Evolutionary conservation across 2,797 vertebrate genomes (phyloP).

Genomic region (Synaphobranchus kaupii): DNA sequence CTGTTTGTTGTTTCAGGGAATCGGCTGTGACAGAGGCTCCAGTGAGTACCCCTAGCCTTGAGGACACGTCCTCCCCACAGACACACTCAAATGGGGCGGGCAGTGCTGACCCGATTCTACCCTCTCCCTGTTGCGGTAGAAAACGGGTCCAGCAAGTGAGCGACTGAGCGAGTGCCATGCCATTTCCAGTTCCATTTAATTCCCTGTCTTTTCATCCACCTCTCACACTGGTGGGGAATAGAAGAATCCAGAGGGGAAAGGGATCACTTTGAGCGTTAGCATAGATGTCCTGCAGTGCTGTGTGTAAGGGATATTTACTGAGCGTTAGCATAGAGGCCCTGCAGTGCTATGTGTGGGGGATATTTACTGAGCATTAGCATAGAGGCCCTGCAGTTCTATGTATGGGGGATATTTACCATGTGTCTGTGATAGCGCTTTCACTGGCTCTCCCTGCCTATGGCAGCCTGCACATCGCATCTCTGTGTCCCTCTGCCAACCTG

Average conservation of each 20-base stretch:
- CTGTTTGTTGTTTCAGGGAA: constrained; percentile 65
- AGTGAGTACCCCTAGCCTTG: constrained; percentile 63
- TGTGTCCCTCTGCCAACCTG: constrained; percentile 2
- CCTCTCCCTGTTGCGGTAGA: background rate
- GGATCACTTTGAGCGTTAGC: background rate
- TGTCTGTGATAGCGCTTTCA: background rate
- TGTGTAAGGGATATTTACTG: background rate
- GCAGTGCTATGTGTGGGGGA: background rate
- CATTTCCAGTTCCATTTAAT: background rate
- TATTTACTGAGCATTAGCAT: background rate
- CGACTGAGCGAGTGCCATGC: background rate
- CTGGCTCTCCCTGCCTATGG: background rate
- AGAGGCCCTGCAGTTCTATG: no score
- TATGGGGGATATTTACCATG: background rate
- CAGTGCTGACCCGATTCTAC: constrained; percentile 11
- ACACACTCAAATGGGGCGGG: background rate
- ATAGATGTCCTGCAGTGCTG: background rate
- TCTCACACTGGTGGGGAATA: background rate
- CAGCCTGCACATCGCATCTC: background rate
- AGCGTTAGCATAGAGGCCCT: background rate
- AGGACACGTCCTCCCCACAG: background rate
- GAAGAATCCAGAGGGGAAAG: background rate
- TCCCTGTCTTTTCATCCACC: background rate
- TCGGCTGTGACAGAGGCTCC: constrained; percentile 63
- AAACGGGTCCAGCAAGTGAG: background rate